phyloP scores from a whole-genome alignment of 2,888 invertebrate genomes.

The Julus scanicus region DNA sequence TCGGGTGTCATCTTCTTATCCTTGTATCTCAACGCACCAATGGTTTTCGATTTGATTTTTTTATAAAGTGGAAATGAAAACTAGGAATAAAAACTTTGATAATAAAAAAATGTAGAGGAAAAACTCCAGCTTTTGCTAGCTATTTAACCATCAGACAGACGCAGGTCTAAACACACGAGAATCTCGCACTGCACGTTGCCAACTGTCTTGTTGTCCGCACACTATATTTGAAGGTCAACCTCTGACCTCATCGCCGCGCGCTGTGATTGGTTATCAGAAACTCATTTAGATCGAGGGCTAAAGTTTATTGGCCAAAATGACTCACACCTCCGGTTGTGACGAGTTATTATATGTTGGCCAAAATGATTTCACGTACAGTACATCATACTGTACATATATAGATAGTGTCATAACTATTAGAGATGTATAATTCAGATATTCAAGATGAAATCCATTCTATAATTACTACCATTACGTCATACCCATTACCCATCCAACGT shows the following conservation, averaged over 20 bases:
- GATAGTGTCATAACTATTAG: too few species aligned
- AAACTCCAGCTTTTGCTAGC: not conserved
- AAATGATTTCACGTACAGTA: not conserved
- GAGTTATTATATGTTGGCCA: not conserved
- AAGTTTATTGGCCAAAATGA: not conserved
- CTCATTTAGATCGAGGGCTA: not conserved
- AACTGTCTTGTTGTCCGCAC: not conserved
- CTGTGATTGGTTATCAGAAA: not conserved
- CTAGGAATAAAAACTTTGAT: not conserved
- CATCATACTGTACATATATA: not conserved
- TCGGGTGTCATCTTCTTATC: constrained; percentile 62
- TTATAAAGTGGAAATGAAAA: not conserved
- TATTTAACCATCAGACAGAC: not conserved
- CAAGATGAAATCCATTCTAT: too few species aligned
- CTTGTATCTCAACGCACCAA: not conserved
- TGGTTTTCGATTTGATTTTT: not conserved
- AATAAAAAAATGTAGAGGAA: not conserved
- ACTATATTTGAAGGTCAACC: constrained; percentile 8
- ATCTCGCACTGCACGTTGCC: not conserved
- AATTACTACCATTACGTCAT: too few species aligned
- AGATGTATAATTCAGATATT: too few species aligned
- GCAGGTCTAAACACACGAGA: not conserved
- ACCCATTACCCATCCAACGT: too few species aligned
- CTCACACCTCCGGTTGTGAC: not conserved
- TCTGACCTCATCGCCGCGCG: not conserved